Conservation (phyloP, 2,797 vertebrate genomes). For the Pangasius krempfi region DNA sequence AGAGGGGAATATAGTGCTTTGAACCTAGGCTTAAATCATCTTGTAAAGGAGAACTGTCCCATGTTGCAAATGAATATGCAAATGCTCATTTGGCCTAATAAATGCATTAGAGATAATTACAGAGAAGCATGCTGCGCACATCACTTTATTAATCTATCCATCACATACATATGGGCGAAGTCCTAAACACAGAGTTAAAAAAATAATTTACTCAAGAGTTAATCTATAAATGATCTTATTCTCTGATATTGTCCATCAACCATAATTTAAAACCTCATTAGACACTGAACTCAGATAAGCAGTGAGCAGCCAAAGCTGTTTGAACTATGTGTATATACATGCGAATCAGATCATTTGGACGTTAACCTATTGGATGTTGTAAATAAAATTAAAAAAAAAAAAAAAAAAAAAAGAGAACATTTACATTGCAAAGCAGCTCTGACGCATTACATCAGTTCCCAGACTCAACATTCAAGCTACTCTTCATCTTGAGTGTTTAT, state of each 20-base stretch:
- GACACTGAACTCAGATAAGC: neutral
- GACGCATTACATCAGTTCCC: neutral
- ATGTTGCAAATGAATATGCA: constrained; percentile 48
- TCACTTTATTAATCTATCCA: constrained; percentile 27
- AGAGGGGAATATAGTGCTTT: neutral
- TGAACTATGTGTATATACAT: neutral
- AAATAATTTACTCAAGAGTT: neutral
- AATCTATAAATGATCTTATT: constrained; percentile 1
- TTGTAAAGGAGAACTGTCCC: neutral
- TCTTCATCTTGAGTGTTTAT: constrained; percentile 1
- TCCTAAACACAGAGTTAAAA: constrained; percentile 2
- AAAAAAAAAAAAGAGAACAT: neutral
- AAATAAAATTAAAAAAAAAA: neutral
- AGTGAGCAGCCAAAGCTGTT: neutral
- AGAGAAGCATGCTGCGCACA: neutral
- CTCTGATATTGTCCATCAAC: neutral
- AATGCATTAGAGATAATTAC: constrained; percentile 32
- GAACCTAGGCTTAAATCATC: neutral
- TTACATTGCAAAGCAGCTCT: constrained; percentile 18
- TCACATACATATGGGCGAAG: neutral
- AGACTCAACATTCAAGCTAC: neutral
- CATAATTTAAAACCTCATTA: neutral
- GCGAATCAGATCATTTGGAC: neutral
- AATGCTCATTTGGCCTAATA: constrained; percentile 39
- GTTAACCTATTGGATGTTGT: neutral